Evolutionary conservation across 2,888 invertebrate species (phyloP).

Genomic region (Apomyelois bistriatella): DNA sequence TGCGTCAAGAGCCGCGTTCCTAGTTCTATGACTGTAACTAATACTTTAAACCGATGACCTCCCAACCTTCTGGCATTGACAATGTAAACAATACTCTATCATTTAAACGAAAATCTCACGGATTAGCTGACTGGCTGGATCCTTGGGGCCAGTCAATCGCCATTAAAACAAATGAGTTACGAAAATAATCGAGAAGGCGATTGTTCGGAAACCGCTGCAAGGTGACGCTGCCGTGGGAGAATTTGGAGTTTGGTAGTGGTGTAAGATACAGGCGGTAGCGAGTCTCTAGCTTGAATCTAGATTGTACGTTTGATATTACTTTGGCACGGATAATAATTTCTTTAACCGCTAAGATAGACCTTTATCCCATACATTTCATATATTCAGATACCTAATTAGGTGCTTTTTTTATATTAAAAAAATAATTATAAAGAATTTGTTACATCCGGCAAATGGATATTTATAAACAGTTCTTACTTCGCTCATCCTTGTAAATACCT

Average conservation of each 20-base stretch:
- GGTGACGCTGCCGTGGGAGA: constrained; percentile 51
- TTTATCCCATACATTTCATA: too few relatives aligned
- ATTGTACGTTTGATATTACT: neutral
- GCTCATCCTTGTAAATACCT: too few relatives aligned
- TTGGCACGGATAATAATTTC: too few relatives aligned
- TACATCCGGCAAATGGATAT: too few relatives aligned
- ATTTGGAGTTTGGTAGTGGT: constrained; percentile 23
- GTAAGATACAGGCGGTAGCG: constrained; percentile 17
- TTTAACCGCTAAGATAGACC: too few relatives aligned
- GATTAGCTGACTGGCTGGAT: constrained; percentile 17
- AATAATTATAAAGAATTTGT: neutral
- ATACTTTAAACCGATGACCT: neutral
- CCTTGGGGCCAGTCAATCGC: constrained; percentile 20
- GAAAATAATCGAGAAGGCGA: constrained; percentile 49
- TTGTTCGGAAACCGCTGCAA: constrained; percentile 41
- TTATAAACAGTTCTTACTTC: too few relatives aligned
- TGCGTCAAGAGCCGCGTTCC: too few relatives aligned
- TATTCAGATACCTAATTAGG: neutral
- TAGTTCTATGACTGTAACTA: too few relatives aligned
- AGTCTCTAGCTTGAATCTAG: neutral
- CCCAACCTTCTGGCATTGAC: constrained; percentile 6
- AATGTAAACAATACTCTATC: neutral
- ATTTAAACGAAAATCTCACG: constrained; percentile 8
- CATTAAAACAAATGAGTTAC: constrained; percentile 36
- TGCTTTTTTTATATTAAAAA: neutral